These are phyloP conservation scores for Halesus radiatus DNA, from an alignment of 1,140 invertebrate species.

Conservation along the genomic window DNA sequence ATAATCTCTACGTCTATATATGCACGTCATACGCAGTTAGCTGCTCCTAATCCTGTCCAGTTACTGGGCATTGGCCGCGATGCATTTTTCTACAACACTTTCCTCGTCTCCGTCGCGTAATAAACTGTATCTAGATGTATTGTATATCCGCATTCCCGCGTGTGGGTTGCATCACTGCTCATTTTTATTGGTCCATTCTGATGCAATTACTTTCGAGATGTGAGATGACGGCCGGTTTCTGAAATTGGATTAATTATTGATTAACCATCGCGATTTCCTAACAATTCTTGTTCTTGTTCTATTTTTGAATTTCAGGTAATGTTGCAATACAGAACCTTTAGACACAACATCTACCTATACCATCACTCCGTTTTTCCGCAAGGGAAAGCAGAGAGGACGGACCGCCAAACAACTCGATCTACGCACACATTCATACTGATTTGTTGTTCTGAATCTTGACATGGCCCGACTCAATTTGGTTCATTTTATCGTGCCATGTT, in stretches of 20 bases:
- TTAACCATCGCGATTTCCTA: not conserved
- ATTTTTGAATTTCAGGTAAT: not conserved
- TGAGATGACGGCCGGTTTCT: not conserved
- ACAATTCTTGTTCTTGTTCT: not conserved
- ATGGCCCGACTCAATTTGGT: too few relatives aligned
- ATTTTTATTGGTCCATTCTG: slow-evolving; percentile 13
- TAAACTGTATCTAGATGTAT: not conserved
- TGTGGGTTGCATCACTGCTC: slow-evolving; percentile 13
- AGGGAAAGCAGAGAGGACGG: too few relatives aligned
- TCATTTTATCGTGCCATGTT: too few relatives aligned
- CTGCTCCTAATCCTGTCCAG: not conserved
- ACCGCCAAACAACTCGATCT: too few relatives aligned
- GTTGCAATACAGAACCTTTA: too few relatives aligned
- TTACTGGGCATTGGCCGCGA: not conserved
- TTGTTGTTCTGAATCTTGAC: too few relatives aligned
- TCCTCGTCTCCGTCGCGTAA: slow-evolving; percentile 19
- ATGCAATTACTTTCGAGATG: not conserved
- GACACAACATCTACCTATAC: too few relatives aligned
- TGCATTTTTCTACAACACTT: slow-evolving; percentile 39
- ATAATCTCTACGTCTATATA: slow-evolving; percentile 7
- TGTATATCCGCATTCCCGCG: slow-evolving; percentile 10
- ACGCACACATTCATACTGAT: too few relatives aligned
- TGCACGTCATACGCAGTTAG: not conserved
- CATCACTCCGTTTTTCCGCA: too few relatives aligned
- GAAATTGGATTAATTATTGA: not conserved